Percentiles rank a stretch among this genome's conserved stretches.
phyloP scores from a whole-genome alignment of 2,797 vertebrate genomes.

The Clarias pachynema region DNA sequence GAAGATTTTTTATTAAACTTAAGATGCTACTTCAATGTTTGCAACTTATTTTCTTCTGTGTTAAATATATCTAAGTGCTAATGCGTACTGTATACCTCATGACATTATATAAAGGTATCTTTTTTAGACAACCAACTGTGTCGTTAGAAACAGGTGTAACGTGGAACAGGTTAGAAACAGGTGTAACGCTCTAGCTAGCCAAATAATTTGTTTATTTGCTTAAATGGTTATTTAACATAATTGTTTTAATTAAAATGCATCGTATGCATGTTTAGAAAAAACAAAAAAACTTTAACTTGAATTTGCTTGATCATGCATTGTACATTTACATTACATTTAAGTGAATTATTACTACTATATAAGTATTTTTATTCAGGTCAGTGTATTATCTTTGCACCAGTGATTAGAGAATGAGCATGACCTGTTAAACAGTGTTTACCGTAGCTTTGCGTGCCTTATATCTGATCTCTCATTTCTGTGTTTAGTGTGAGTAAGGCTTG shows the following conservation, averaged over 20 bases:
- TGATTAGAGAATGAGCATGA: not conserved
- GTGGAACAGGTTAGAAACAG: not conserved
- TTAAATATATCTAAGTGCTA: not conserved
- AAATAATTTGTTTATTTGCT: not conserved
- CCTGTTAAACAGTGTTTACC: not conserved
- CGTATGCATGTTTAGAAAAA: not conserved
- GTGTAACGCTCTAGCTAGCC: not conserved
- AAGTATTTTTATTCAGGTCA: not conserved
- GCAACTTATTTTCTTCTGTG: not conserved
- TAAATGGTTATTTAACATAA: not conserved
- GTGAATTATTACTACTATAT: not conserved
- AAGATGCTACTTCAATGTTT: not conserved
- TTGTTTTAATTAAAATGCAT: not conserved
- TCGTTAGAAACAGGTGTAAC: not conserved
- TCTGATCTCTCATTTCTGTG: not conserved
- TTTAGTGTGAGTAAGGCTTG: not conserved
- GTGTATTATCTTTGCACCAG: not conserved
- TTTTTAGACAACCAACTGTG: not conserved
- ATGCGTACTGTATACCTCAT: not conserved
- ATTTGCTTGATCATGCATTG: not conserved
- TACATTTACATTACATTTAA: not conserved
- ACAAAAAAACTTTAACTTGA: not conserved
- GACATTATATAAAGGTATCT: not conserved
- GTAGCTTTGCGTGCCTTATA: not conserved
- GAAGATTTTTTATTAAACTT: not conserved